phyloP scores from a whole-genome alignment of 2,113 vertebrate genomes.

The Isichthys henryi region DNA sequence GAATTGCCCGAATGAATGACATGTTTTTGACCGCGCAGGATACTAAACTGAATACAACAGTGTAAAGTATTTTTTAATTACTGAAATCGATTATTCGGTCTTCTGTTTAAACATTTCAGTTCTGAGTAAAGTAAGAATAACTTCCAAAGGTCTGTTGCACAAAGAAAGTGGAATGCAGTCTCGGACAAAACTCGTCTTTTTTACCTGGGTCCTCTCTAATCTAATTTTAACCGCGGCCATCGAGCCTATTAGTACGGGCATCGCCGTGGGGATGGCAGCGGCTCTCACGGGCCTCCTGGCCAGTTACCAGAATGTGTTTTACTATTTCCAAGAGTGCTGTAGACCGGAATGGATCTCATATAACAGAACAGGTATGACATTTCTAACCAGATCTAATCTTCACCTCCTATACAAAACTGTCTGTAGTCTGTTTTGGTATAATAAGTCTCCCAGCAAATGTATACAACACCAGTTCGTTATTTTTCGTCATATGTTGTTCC shows the following conservation, averaged over 20 bases:
- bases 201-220: slow-evolving; percentile 33
- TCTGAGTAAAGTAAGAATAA: not conserved
- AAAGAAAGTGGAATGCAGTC: slow-evolving; percentile 30
- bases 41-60: not conserved
- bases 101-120: not conserved
- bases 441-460: not conserved
- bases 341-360: slow-evolving; percentile 60
- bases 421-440: not conserved
- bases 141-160: not conserved
- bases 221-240: slow-evolving; percentile 36
- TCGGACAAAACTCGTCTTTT: slow-evolving; percentile 19
- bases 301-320: slow-evolving; percentile 52
- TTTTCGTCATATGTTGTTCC: not conserved
- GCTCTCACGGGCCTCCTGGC: slow-evolving; percentile 61
- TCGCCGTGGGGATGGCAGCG: slow-evolving; percentile 63
- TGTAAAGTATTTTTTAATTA: not conserved
- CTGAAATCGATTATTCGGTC: not conserved
- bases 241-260: slow-evolving; percentile 61
- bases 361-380: slow-evolving; percentile 55
- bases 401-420: not conserved
- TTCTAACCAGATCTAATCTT: not conserved
- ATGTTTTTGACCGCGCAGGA: not conserved
- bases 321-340: slow-evolving; percentile 63
- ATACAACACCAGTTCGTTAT: not conserved
- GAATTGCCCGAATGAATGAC: not conserved